phyloP scores from a whole-genome alignment of 2,113 vertebrate genomes.

The Gobius niger region DNA sequence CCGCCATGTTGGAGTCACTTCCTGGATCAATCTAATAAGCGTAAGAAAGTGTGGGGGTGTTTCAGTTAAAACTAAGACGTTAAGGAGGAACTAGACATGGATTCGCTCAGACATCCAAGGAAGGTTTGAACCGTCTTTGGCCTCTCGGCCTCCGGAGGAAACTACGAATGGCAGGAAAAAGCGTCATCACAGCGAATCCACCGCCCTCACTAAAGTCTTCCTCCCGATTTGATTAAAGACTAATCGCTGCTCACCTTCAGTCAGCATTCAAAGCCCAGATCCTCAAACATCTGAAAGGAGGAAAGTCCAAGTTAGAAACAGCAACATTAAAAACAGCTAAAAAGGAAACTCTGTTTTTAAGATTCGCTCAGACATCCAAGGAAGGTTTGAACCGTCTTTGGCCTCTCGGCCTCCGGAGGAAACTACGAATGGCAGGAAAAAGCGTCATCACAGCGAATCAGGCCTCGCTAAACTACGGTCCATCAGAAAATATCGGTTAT shows the following conservation, averaged over 20 bases:
- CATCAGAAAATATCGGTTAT: too few relatives aligned
- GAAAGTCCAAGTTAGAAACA: not conserved
- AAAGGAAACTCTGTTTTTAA: not conserved
- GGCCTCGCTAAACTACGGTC: too few relatives aligned
- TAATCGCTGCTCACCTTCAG: too few relatives aligned
- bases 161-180: conserved; percentile 22
- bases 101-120: conserved; percentile 32
- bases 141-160: conserved; percentile 16
- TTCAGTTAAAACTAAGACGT: not conserved
- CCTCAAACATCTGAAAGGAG: not conserved
- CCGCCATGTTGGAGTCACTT: too few relatives aligned
- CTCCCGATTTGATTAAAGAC: too few relatives aligned
- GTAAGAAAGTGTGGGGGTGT: too few relatives aligned
- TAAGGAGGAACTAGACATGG: not conserved
- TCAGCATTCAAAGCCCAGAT: not conserved
- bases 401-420: conserved; percentile 11
- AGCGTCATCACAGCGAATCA: conserved; percentile 21
- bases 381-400: conserved; percentile 21
- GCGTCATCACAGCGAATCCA: not conserved
- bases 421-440: conserved; percentile 22
- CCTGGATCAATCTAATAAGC: too few relatives aligned
- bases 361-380: conserved; percentile 31
- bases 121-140: conserved; percentile 23
- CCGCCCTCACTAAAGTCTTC: not conserved
- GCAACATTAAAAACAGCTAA: not conserved